phyloP scores from a whole-genome alignment of 1,140 invertebrate genomes.

The Solenopsis invicta region DNA sequence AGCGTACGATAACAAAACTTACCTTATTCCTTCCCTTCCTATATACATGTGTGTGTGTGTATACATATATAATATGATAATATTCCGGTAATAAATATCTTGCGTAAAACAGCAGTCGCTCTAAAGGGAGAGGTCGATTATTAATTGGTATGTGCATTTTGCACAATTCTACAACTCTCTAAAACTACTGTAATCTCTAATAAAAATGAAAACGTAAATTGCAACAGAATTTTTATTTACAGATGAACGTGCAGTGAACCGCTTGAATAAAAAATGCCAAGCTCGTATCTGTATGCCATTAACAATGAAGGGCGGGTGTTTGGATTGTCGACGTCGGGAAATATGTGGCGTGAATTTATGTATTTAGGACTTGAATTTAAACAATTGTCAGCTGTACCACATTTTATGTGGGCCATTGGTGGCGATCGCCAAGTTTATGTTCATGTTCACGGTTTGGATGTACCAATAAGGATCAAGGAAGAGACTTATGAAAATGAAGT shows the following conservation, averaged over 20 bases:
- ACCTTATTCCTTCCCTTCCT: too few species aligned
- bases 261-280: conserved; percentile 88
- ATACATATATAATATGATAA: too few species aligned
- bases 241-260: conserved; percentile 3
- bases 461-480: conserved; percentile 96
- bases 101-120: not conserved
- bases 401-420: conserved; percentile 96
- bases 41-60: too few species aligned
- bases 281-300: conserved; percentile 93
- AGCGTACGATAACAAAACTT: too few species aligned
- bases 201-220: not conserved
- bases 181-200: not conserved
- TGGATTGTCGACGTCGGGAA: conserved; percentile 92
- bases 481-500: conserved; percentile 97
- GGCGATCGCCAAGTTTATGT: conserved; percentile 97
- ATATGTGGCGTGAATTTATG: conserved; percentile 94
- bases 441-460: conserved; percentile 95
- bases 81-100: too few species aligned
- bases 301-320: conserved; percentile 96
- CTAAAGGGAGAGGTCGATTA: not conserved
- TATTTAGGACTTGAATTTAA: conserved; percentile 95
- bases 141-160: not conserved
- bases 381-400: conserved; percentile 93
- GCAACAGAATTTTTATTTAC: not conserved
- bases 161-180: not conserved